Evolutionary conservation across 2,888 invertebrate genomes (phyloP).

Genomic region (Litoditis marina): DNA sequence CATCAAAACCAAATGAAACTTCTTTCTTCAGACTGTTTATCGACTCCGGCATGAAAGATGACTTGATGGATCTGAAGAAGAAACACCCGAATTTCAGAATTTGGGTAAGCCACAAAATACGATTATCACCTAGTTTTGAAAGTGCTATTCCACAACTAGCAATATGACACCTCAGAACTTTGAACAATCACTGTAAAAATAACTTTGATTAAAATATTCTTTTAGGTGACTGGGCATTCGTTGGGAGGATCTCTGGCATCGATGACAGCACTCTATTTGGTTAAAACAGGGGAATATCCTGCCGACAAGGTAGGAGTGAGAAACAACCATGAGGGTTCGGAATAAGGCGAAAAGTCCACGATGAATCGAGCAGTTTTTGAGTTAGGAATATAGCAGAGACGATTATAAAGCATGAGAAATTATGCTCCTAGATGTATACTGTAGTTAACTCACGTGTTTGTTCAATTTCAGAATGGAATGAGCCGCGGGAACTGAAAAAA

Average conservation of each 20-base stretch:
- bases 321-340: too few species aligned
- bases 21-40: slow-evolving; percentile 41
- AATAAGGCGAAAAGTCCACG: too few species aligned
- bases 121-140: background rate
- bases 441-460: background rate
- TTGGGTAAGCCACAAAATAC: slow-evolving; percentile 50
- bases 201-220: too few species aligned
- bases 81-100: slow-evolving; percentile 56
- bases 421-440: background rate
- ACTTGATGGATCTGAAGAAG: slow-evolving; percentile 53
- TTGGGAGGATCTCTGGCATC: slow-evolving; percentile 60
- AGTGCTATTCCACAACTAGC: too few species aligned
- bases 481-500: background rate
- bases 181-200: too few species aligned
- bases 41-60: slow-evolving; percentile 56
- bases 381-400: too few species aligned
- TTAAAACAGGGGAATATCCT: slow-evolving; percentile 49
- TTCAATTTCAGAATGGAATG: background rate
- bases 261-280: slow-evolving; percentile 58
- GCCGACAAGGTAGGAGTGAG: slow-evolving; percentile 43
- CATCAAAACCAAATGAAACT: too few species aligned
- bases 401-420: too few species aligned
- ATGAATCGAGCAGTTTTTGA: too few species aligned
- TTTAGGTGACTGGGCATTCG: slow-evolving; percentile 57
- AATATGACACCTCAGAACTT: too few species aligned